Evolutionary conservation across 2,888 invertebrate species (phyloP).

Genomic region (Cosmopolites sordidus): DNA sequence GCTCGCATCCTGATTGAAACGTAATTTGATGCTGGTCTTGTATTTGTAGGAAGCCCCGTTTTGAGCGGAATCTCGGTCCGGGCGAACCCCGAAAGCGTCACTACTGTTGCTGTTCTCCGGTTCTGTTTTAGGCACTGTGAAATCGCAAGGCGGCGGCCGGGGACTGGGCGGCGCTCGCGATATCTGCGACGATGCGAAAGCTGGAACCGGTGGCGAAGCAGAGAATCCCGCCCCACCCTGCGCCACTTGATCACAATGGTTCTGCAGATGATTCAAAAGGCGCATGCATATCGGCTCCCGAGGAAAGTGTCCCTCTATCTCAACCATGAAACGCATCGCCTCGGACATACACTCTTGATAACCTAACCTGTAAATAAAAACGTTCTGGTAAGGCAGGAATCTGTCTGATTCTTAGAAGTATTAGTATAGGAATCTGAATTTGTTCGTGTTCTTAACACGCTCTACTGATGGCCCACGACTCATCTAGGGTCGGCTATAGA

Average conservation of each 20-base stretch:
- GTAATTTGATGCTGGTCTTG: slow-evolving; percentile 88
- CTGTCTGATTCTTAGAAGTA: too few species aligned
- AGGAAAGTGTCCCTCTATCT: slow-evolving; percentile 74
- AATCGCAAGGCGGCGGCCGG: slow-evolving; percentile 1
- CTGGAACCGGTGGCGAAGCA: slow-evolving; percentile 2
- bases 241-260: slow-evolving; percentile 68
- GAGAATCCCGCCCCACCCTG: slow-evolving; percentile 26
- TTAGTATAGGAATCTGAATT: too few species aligned
- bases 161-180: background rate
- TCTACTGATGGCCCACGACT: too few species aligned
- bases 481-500: too few species aligned
- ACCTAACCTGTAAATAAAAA: slow-evolving; percentile 57
- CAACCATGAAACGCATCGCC: slow-evolving; percentile 82
- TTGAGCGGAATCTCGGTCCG: slow-evolving; percentile 36
- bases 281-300: slow-evolving; percentile 79
- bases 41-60: slow-evolving; percentile 73
- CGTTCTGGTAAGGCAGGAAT: too few species aligned
- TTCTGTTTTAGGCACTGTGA: slow-evolving; percentile 18
- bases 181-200: slow-evolving; percentile 6
- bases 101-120: slow-evolving; percentile 22
- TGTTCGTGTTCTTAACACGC: too few species aligned
- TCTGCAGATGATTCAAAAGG: slow-evolving; percentile 76
- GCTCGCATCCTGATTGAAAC: slow-evolving; percentile 59
- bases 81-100: slow-evolving; percentile 8
- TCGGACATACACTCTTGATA: slow-evolving; percentile 90